Evolutionary conservation across 1,140 invertebrate species (phyloP).

Genomic region (Wasmannia auropunctata): DNA sequence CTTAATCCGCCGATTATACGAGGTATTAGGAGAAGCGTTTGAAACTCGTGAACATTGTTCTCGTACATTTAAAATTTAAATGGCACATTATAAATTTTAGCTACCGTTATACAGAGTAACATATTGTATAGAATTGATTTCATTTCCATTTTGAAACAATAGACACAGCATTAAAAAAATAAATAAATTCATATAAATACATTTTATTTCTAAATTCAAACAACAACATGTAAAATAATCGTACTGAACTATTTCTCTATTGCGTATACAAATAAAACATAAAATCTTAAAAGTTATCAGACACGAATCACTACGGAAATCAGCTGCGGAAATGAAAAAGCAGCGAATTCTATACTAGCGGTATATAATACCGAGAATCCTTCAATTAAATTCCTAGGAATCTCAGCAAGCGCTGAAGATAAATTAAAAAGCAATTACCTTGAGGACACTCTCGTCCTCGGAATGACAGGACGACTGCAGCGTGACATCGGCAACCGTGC

Average conservation of each 20-base stretch:
- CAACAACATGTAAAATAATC: background rate
- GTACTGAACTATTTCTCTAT: background rate
- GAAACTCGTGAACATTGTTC: background rate
- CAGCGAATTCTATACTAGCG: background rate
- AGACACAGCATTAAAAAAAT: background rate
- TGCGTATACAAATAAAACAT: background rate
- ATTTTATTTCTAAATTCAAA: background rate
- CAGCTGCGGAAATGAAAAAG: background rate
- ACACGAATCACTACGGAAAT: background rate
- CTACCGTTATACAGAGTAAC: background rate
- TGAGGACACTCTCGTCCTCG: constrained; percentile 97
- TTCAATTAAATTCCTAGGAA: background rate
- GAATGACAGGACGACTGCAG: constrained; percentile 97
- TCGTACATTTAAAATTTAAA: background rate
- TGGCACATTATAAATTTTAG: background rate
- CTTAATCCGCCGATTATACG: background rate
- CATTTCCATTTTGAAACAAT: background rate
- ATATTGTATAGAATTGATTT: background rate
- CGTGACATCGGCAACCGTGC: constrained; percentile 97
- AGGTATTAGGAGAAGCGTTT: background rate
- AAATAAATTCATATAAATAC: background rate
- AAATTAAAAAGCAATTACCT: constrained; percentile 88
- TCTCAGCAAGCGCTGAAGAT: background rate
- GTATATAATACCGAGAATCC: constrained; percentile 6
- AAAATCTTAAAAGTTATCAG: background rate